These are phyloP conservation scores for Mesitornis unicolor DNA, from an alignment of 2,113 vertebrate genomes.

Conservation along the genomic window DNA sequence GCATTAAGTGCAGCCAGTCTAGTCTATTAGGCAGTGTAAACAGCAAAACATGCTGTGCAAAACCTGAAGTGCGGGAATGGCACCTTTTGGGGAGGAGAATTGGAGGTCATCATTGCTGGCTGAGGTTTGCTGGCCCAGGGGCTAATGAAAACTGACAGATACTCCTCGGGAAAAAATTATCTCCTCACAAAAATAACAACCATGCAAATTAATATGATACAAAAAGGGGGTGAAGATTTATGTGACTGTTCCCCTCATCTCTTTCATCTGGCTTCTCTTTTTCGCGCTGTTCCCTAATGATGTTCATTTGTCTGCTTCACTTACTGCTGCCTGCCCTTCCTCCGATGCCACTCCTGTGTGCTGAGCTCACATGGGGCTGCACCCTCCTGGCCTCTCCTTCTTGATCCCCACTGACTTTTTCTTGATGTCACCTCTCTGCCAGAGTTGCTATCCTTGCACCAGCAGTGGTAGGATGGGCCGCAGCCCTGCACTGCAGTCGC, in stretches of 20 bases:
- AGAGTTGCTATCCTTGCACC: fast-evolving
- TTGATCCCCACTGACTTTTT: fast-evolving
- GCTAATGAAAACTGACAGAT: conserved; percentile 43
- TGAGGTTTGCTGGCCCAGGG: neutral
- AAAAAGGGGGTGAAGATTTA: conserved; percentile 19
- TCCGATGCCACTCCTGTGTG: neutral
- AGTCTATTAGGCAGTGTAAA: neutral
- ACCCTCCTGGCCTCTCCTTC: neutral
- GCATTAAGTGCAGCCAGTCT: neutral
- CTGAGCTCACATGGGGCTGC: neutral
- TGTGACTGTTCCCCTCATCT: neutral
- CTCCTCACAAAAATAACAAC: conserved; percentile 14
- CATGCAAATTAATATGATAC: conserved; percentile 28
- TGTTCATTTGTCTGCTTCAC: conserved; percentile 25
- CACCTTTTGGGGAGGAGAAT: neutral
- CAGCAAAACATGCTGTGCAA: neutral
- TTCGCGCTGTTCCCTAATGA: neutral
- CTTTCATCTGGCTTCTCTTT: neutral
- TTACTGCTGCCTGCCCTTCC: neutral
- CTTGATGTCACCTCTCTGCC: neutral
- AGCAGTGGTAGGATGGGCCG: neutral
- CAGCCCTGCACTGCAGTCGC: neutral
- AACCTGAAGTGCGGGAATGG: neutral
- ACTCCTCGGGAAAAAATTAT: neutral
- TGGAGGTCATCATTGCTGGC: neutral